A percentile compares a stretch with the other conserved stretches of the same genome.
phyloP scores from a whole-genome alignment of 1,140 invertebrate genomes.

The Calliphora vicina region DNA sequence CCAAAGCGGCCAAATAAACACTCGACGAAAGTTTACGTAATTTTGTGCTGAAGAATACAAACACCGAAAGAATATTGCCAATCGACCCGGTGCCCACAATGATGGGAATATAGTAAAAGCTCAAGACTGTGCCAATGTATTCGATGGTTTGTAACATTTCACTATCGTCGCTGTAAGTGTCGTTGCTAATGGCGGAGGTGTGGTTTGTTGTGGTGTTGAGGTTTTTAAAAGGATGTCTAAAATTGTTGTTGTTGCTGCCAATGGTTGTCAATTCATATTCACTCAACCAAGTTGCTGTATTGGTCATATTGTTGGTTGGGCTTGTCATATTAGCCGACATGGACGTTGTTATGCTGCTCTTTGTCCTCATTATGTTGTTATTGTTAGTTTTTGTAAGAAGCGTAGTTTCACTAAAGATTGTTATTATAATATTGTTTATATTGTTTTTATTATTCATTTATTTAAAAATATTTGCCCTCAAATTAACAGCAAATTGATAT shows the following conservation, averaged over 20 bases:
- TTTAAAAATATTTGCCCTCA: too few species aligned
- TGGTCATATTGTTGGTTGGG: too few species aligned
- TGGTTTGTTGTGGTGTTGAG: constrained; percentile 27
- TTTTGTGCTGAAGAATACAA: constrained; percentile 77
- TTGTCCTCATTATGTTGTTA: too few species aligned
- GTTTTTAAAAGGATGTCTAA: not conserved
- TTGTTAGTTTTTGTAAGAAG: too few species aligned
- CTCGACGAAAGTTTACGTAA: constrained; percentile 78
- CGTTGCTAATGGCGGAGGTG: not conserved
- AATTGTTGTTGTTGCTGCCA: not conserved
- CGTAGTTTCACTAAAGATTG: too few species aligned
- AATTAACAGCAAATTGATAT: too few species aligned
- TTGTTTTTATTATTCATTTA: not conserved
- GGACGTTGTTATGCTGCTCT: too few species aligned
- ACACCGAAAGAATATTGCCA: constrained; percentile 78
- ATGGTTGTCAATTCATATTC: not conserved
- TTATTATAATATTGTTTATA: too few species aligned
- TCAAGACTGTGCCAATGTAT: constrained; percentile 24
- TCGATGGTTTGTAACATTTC: constrained; percentile 24
- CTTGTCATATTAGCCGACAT: too few species aligned
- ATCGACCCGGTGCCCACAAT: constrained; percentile 73
- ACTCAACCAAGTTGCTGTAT: too few species aligned
- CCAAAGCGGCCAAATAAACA: constrained; percentile 79
- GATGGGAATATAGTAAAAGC: constrained; percentile 74
- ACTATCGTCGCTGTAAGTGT: not conserved